A percentile compares a stretch with the other conserved stretches of the same genome.
phyloP scores from a whole-genome alignment of 2,113 vertebrate species.

The Centropus unirufus region DNA sequence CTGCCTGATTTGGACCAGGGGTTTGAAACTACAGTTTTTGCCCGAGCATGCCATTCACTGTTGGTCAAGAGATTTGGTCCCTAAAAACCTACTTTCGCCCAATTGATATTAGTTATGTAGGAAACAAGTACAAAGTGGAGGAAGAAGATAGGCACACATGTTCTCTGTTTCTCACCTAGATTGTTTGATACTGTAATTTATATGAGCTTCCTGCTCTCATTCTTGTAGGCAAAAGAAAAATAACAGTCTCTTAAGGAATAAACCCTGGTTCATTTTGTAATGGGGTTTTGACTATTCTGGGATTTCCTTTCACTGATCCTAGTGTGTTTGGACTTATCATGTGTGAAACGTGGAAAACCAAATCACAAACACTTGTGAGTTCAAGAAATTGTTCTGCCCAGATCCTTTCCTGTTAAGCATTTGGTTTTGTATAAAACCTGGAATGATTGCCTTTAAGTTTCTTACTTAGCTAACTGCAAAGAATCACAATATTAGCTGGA shows the following conservation, averaged over 20 bases:
- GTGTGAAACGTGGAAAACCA: neutral
- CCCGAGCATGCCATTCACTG: neutral
- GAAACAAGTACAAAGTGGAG: neutral
- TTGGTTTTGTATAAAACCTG: no score
- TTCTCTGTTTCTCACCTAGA: neutral
- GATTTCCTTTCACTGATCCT: neutral
- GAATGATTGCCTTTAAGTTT: no score
- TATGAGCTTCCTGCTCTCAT: neutral
- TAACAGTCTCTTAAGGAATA: neutral
- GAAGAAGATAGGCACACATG: neutral
- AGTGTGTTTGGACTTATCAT: neutral
- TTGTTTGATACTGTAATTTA: neutral
- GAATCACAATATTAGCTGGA: no score
- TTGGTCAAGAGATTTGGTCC: neutral
- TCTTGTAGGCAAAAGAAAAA: neutral
- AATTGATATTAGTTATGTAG: neutral
- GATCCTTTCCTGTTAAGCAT: no score
- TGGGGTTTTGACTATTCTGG: neutral
- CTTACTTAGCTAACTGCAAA: no score
- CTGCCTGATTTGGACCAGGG: neutral
- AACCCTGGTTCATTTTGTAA: neutral
- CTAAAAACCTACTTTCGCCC: neutral
- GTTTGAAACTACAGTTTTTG: neutral
- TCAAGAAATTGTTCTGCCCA: neutral
- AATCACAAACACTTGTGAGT: neutral